A percentile compares a stretch with the other conserved stretches of the same genome.
Evolutionary conservation across 1,140 invertebrate genomes (phyloP).

Genomic region (Phortica variegata): DNA sequence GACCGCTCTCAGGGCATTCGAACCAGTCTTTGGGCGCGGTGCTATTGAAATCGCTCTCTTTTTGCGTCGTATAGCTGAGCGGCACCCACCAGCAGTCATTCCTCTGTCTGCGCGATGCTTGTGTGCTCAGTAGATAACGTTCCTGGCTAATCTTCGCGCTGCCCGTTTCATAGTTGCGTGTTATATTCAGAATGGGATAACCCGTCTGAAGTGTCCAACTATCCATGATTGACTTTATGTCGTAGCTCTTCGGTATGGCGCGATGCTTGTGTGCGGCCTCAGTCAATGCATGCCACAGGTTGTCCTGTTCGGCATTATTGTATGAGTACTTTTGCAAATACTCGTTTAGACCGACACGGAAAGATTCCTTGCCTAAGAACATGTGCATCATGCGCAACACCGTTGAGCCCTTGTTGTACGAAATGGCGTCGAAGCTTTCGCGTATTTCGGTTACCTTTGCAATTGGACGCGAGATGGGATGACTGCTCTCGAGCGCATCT

Average conservation of each 20-base stretch:
- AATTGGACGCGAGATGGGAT: slow-evolving; percentile 66
- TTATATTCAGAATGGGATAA: slow-evolving; percentile 77
- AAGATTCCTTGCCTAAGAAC: slow-evolving; percentile 77
- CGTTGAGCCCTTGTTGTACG: slow-evolving; percentile 80
- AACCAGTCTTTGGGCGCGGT: slow-evolving; percentile 67
- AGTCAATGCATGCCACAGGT: slow-evolving; percentile 78
- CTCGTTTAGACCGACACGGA: slow-evolving; percentile 67
- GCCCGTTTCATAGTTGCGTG: slow-evolving; percentile 62
- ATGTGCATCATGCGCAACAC: slow-evolving; percentile 87
- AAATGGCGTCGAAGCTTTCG: slow-evolving; percentile 87
- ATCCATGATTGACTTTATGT: slow-evolving; percentile 72
- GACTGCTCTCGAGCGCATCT: slow-evolving; percentile 63
- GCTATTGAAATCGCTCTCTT: slow-evolving; percentile 64
- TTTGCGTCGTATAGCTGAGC: slow-evolving; percentile 66
- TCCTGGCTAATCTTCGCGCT: slow-evolving; percentile 60
- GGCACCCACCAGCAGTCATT: slow-evolving; percentile 63
- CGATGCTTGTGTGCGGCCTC: slow-evolving; percentile 60
- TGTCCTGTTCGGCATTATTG: slow-evolving; percentile 75
- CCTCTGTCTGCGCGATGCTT: slow-evolving; percentile 19
- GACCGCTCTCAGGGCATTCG: slow-evolving; percentile 47
- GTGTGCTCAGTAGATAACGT: slow-evolving; percentile 56
- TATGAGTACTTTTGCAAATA: slow-evolving; percentile 68
- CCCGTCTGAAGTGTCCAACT: slow-evolving; percentile 79
- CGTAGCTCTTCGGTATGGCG: slow-evolving; percentile 60
- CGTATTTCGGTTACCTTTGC: slow-evolving; percentile 76